These are phyloP conservation scores for Hydrolagus colliei DNA, from an alignment of 2,797 vertebrate species.

Conservation along the genomic window DNA sequence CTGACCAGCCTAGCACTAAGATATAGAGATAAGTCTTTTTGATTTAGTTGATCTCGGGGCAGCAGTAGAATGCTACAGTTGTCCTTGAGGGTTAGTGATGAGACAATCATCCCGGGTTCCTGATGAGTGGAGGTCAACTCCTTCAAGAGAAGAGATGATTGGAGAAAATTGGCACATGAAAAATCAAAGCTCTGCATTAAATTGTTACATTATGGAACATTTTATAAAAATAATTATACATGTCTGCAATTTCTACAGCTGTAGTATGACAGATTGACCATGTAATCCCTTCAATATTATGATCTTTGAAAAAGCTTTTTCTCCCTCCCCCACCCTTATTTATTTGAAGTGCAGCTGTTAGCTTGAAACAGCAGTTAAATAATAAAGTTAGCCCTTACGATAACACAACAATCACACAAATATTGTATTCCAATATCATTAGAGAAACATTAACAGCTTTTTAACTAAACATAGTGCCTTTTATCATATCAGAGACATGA, in stretches of 20 bases:
- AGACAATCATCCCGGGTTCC: too few relatives aligned
- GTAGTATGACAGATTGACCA: slow-evolving; percentile 37
- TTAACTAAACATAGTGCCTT: slow-evolving; percentile 23
- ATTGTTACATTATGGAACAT: neutral
- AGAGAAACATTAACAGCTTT: slow-evolving; percentile 31
- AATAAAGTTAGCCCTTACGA: neutral
- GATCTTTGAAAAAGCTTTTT: slow-evolving; percentile 35
- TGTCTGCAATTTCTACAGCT: neutral
- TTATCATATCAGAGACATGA: neutral
- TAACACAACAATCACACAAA: neutral
- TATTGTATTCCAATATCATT: slow-evolving; percentile 33
- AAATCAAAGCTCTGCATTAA: too few relatives aligned
- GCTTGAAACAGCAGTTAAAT: slow-evolving; percentile 23
- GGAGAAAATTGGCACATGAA: too few relatives aligned
- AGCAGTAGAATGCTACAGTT: too few relatives aligned
- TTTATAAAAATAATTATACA: neutral
- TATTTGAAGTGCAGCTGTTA: slow-evolving; percentile 31
- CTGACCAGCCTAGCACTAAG: too few relatives aligned
- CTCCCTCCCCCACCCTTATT: neutral
- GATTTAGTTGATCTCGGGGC: too few relatives aligned
- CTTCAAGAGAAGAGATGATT: too few relatives aligned
- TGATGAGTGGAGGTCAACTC: too few relatives aligned
- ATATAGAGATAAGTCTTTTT: too few relatives aligned
- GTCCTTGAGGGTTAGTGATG: too few relatives aligned
- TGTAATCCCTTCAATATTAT: slow-evolving; percentile 33